Percentiles rank a stretch among this genome's conserved stretches.
These are phyloP conservation scores for Drosophila setosimentum DNA, from an alignment of 2,888 invertebrate genomes.

Conservation along the genomic window DNA sequence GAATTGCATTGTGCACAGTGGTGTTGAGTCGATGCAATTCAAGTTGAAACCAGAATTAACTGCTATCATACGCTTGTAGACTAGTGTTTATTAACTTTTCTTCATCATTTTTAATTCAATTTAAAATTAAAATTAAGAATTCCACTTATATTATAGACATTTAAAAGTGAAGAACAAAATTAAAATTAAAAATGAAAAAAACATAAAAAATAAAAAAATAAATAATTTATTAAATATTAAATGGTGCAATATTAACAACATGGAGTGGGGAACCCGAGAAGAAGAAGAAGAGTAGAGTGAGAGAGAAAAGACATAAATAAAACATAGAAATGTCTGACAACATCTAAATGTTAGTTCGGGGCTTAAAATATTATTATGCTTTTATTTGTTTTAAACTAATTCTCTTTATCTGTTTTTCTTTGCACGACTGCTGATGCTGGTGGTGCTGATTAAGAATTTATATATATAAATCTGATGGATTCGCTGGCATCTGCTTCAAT, in stretches of 20 bases:
- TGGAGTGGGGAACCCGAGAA: no score
- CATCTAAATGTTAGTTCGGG: accelerated
- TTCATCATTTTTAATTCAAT: not conserved
- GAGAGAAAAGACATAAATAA: not conserved
- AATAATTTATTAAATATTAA: no score
- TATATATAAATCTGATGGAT: not conserved
- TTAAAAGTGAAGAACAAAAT: not conserved
- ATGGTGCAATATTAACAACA: no score
- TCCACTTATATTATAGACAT: not conserved
- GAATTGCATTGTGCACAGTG: slow-evolving; percentile 39
- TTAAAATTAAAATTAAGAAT: not conserved
- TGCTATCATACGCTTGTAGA: not conserved
- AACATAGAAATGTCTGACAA: not conserved
- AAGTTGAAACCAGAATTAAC: not conserved
- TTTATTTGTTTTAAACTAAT: not conserved
- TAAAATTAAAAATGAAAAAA: not conserved
- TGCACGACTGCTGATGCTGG: not conserved
- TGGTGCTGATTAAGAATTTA: not conserved
- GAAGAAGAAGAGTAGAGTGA: not conserved
- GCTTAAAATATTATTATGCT: not conserved
- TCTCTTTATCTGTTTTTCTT: not conserved
- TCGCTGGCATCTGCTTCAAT: not conserved
- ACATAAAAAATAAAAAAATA: not conserved
- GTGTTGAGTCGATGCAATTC: not conserved
- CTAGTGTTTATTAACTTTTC: not conserved